phyloP scores from a whole-genome alignment of 1,140 invertebrate species.

The Papilio polytes region DNA sequence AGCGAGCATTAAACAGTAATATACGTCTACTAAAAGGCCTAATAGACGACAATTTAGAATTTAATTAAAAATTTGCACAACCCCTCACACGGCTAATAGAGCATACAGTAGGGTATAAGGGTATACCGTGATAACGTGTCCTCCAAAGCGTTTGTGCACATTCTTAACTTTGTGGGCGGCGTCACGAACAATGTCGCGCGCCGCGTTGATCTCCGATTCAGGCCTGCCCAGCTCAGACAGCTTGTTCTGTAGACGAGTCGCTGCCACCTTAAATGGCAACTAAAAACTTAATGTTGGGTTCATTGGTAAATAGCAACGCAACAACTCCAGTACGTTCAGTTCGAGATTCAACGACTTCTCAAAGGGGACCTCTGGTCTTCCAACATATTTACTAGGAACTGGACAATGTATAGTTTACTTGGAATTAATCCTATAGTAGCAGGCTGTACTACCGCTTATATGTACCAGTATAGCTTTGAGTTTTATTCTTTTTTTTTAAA shows the following conservation, averaged over 20 bases:
- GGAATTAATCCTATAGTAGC: too few species aligned
- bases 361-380: neutral
- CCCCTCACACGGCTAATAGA: neutral
- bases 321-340: neutral
- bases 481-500: neutral
- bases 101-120: neutral
- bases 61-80: neutral
- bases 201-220: conserved; percentile 71
- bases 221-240: conserved; percentile 72
- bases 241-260: conserved; percentile 69
- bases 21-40: too few species aligned
- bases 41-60: too few species aligned
- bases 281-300: neutral
- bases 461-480: too few species aligned
- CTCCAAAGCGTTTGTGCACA: conserved; percentile 70
- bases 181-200: conserved; percentile 67
- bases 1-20: too few species aligned
- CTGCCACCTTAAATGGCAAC: conserved; percentile 57
- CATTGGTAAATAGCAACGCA: too few species aligned
- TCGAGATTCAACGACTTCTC: neutral
- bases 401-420: too few species aligned
- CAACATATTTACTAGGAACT: neutral
- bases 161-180: conserved; percentile 75
- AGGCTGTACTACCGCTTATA: too few species aligned
- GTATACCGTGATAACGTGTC: conserved; percentile 72